Evolutionary conservation across 2,797 vertebrate species (phyloP).

Genomic region (Schizopygopsis malacanthus): DNA sequence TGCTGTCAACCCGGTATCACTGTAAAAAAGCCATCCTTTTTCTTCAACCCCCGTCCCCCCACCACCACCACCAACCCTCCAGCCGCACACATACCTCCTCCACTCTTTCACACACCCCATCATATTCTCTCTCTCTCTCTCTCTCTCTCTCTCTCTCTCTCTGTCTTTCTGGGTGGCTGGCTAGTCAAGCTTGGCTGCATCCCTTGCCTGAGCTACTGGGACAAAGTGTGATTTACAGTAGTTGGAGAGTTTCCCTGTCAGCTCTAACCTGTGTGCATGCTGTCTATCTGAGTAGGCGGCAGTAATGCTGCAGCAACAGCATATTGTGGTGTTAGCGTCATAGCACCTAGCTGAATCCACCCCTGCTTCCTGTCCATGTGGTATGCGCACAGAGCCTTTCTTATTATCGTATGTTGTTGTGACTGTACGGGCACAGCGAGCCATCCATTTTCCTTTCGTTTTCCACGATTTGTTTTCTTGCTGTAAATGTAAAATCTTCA

Average conservation of each 20-base stretch:
- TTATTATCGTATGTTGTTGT: constrained; percentile 28
- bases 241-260: constrained; percentile 61
- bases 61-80: constrained; percentile 46
- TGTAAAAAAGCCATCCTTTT: constrained; percentile 67
- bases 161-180: constrained; percentile 68
- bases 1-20: constrained; percentile 76
- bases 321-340: constrained; percentile 58
- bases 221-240: constrained; percentile 73
- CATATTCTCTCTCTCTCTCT: constrained; percentile 30
- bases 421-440: neutral
- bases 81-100: constrained; percentile 57
- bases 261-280: constrained; percentile 51
- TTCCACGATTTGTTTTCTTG: constrained; percentile 2
- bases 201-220: constrained; percentile 75
- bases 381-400: constrained; percentile 16
- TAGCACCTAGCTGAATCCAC: constrained; percentile 59
- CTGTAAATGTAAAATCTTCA: constrained; percentile 27
- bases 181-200: constrained; percentile 68
- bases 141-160: neutral
- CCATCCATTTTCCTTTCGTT: neutral
- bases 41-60: constrained; percentile 36
- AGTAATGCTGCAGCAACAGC: constrained; percentile 51
- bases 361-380: constrained; percentile 58
- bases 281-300: constrained; percentile 59
- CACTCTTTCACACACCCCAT: constrained; percentile 63